Conservation (phyloP, 2,888 invertebrate genomes). For the Trissoscelio sp. region DNA sequence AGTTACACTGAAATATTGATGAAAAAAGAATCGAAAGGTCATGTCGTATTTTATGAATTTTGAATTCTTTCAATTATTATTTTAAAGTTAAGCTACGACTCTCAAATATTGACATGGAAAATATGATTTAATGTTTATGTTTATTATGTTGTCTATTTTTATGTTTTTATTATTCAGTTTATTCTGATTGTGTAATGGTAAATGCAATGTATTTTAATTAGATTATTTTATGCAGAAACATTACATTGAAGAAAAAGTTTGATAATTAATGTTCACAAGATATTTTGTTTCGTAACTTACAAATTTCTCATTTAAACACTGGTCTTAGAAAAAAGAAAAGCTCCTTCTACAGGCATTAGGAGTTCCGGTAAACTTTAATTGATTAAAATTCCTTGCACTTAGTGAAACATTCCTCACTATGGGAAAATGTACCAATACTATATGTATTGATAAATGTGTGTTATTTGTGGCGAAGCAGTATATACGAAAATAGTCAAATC, state of each 20-base stretch:
- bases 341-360: not conserved
- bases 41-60: not conserved
- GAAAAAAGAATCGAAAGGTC: not conserved
- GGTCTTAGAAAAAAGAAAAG: constrained; percentile 1
- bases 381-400: constrained; percentile 14
- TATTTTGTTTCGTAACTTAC: not conserved
- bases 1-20: not conserved
- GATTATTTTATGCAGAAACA: not conserved
- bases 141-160: too few species aligned
- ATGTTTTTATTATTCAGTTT: too few species aligned
- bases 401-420: not conserved
- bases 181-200: too few species aligned
- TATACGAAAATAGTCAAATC: not conserved
- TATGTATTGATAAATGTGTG: not conserved
- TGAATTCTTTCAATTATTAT: too few species aligned
- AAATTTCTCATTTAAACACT: not conserved
- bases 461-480: not conserved
- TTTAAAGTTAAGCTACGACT: too few species aligned
- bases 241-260: not conserved
- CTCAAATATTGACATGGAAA: too few species aligned
- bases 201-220: too few species aligned
- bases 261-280: not conserved
- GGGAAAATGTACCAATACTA: not conserved
- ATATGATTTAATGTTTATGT: not conserved
- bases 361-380: constrained; percentile 15